Evolutionary conservation across 2,888 invertebrate genomes (phyloP).

Genomic region (Molanna angustata): DNA sequence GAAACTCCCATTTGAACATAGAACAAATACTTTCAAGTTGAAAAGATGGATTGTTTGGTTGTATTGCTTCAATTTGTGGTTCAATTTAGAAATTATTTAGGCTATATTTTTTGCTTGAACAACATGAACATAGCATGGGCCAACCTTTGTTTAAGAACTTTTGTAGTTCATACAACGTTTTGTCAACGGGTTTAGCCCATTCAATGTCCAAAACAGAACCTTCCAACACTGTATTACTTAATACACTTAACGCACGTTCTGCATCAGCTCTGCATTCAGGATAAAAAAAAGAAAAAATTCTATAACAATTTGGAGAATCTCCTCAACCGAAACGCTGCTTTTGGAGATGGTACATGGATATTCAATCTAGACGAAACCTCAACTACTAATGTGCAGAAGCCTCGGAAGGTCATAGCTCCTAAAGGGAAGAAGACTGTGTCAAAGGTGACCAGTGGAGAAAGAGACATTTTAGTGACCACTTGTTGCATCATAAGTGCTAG

Average conservation of each 20-base stretch:
- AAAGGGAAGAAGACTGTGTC: conserved; percentile 35
- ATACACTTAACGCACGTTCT: conserved; percentile 52
- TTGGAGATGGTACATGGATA: conserved; percentile 36
- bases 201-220: conserved; percentile 50
- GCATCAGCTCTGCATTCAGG: conserved; percentile 64
- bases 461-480: conserved; percentile 35
- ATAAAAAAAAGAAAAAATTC: conserved; percentile 58
- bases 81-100: too few relatives aligned
- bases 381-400: conserved; percentile 39
- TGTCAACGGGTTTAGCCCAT: conserved; percentile 49
- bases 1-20: too few relatives aligned
- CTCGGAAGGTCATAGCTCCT: conserved; percentile 37
- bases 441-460: conserved; percentile 37
- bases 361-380: conserved; percentile 40
- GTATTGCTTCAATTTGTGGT: too few relatives aligned
- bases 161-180: not conserved
- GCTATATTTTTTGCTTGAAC: too few relatives aligned
- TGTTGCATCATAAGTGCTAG: conserved; percentile 33
- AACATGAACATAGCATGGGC: too few relatives aligned
- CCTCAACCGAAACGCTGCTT: conserved; percentile 21
- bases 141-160: conserved; percentile 2
- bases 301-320: conserved; percentile 10
- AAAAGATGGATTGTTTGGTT: too few relatives aligned
- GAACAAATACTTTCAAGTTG: not conserved
- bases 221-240: conserved; percentile 53